Conservation (phyloP, 2,888 invertebrate genomes). For the Scaptomyza reducta region DNA sequence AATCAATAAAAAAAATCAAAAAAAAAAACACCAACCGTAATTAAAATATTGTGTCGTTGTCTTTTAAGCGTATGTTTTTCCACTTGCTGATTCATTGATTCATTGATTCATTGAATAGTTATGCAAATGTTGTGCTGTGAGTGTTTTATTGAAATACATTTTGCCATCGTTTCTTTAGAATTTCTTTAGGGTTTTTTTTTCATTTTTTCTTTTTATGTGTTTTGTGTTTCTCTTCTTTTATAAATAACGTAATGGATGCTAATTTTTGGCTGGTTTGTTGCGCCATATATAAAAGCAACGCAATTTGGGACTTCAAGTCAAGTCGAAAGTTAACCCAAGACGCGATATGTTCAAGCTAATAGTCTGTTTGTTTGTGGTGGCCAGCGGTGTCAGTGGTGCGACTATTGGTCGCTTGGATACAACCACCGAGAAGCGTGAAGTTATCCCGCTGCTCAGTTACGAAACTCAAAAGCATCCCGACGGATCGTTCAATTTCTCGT, state of each 20-base stretch:
- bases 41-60: slow-evolving; percentile 1
- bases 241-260: slow-evolving; percentile 73
- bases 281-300: slow-evolving; percentile 75
- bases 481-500: slow-evolving; percentile 80
- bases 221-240: slow-evolving; percentile 30
- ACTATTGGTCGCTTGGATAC: slow-evolving; percentile 54
- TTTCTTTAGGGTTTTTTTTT: slow-evolving; percentile 56
- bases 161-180: slow-evolving; percentile 68
- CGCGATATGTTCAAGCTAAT: slow-evolving; percentile 72
- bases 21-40: slow-evolving; percentile 1
- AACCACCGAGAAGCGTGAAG: slow-evolving; percentile 64
- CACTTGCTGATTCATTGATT: slow-evolving; percentile 50
- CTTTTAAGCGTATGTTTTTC: slow-evolving; percentile 18
- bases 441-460: slow-evolving; percentile 71
- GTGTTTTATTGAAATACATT: slow-evolving; percentile 64
- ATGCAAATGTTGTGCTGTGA: slow-evolving; percentile 69
- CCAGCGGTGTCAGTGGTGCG: slow-evolving; percentile 61
- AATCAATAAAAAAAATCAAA: not conserved
- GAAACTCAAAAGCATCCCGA: slow-evolving; percentile 72
- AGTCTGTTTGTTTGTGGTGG: slow-evolving; percentile 68
- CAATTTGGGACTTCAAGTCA: slow-evolving; percentile 43
- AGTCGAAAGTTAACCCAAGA: slow-evolving; percentile 44
- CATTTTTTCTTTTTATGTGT: slow-evolving; percentile 20
- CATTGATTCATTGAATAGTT: slow-evolving; percentile 45
- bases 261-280: slow-evolving; percentile 58